phyloP scores from a whole-genome alignment of 2,797 vertebrate species.

The Astyanax mexicanus region DNA sequence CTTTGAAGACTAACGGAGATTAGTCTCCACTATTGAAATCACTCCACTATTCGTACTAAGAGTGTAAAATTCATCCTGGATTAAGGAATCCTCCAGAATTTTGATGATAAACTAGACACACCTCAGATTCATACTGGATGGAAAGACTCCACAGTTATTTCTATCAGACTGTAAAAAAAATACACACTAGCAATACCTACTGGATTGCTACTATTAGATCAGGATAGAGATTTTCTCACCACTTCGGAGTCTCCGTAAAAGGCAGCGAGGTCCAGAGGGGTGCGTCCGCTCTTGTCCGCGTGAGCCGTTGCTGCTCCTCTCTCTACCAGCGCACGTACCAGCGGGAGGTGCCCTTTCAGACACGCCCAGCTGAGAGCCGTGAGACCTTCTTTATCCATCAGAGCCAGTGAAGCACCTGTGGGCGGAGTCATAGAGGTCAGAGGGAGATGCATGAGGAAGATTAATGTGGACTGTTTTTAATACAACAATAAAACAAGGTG shows the following conservation, averaged over 20 bases:
- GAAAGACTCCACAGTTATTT: no score
- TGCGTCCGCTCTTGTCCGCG: constrained; percentile 93
- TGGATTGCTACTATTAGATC: no score
- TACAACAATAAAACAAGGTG: no score
- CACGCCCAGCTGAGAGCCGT: constrained; percentile 97
- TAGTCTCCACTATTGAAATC: no score
- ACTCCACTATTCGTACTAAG: no score
- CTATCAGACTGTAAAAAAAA: no score
- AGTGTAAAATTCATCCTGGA: no score
- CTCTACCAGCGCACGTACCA: constrained; percentile 90
- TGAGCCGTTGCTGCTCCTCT: constrained; percentile 90
- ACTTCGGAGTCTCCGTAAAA: constrained; percentile 96
- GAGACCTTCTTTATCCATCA: constrained; percentile 93
- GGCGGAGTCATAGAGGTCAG: constrained; percentile 22
- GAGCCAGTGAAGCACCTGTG: constrained; percentile 89
- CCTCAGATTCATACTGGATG: not conserved
- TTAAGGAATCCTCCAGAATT: no score
- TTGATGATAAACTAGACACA: no score
- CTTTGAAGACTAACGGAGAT: no score
- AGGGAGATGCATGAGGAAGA: not conserved
- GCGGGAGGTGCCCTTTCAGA: constrained; percentile 91
- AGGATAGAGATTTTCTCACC: constrained; percentile 78
- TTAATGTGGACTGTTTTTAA: no score
- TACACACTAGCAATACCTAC: no score
- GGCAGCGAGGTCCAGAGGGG: constrained; percentile 92